Conservation (phyloP, 2,888 invertebrate species). For the Cancer borealis region DNA sequence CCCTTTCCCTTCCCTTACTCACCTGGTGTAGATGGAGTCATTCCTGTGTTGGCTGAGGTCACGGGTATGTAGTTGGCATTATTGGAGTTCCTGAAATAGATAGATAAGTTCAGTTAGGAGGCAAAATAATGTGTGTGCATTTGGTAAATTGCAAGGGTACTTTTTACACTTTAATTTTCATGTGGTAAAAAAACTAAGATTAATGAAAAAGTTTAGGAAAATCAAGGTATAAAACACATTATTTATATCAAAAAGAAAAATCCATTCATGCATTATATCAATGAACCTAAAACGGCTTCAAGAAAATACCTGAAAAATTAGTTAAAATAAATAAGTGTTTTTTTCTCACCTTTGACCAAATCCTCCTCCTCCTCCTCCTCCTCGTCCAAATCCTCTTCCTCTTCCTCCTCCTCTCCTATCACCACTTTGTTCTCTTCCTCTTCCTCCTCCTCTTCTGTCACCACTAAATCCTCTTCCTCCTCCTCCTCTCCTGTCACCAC, state of each 20-base stretch:
- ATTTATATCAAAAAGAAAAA: no score
- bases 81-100: not conserved
- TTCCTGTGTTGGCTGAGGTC: not conserved
- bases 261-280: no score
- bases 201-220: no score
- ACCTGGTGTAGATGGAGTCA: not conserved
- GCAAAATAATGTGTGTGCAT: not conserved
- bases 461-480: not conserved
- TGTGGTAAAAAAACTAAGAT: no score
- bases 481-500: not conserved
- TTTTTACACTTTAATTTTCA: no score
- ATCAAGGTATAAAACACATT: no score
- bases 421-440: not conserved
- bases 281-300: no score
- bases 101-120: not conserved
- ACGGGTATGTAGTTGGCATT: not conserved
- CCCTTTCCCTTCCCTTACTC: not conserved
- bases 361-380: not conserved
- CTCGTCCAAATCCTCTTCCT: not conserved
- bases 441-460: not conserved
- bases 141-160: no score
- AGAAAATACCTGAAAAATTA: no score
- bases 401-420: not conserved
- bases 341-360: not conserved
- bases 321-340: no score